A percentile compares a stretch with the other conserved stretches of the same genome.
Evolutionary conservation across 2,797 vertebrate species (phyloP).

Genomic region (Protonibea diacanthus): DNA sequence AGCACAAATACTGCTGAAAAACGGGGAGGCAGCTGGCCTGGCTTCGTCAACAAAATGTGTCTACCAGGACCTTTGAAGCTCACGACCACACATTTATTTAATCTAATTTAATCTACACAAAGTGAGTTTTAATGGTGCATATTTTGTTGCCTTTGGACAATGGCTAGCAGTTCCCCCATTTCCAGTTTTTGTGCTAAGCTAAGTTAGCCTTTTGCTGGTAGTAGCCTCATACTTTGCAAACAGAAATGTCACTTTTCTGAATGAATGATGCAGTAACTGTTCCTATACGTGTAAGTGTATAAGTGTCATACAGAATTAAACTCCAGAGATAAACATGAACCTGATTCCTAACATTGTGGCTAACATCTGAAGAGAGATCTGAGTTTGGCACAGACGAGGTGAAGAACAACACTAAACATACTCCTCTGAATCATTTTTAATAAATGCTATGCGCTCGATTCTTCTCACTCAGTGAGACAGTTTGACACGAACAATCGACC

Average conservation of each 20-base stretch:
- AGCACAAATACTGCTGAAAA: background rate
- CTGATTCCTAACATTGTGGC: background rate
- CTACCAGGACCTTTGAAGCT: background rate
- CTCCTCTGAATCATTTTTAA: slow-evolving; percentile 56
- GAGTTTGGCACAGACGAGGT: slow-evolving; percentile 29
- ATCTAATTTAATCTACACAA: background rate
- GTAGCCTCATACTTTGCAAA: background rate
- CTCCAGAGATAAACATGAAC: background rate
- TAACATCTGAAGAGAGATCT: slow-evolving; percentile 14
- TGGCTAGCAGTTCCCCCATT: background rate
- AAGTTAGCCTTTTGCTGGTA: too few species aligned
- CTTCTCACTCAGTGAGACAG: slow-evolving; percentile 57
- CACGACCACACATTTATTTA: background rate
- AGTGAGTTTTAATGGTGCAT: background rate
- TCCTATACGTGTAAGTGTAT: too few species aligned
- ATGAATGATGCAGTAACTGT: background rate
- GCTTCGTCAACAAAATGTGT: too few species aligned
- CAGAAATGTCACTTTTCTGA: too few species aligned
- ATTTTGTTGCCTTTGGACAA: background rate
- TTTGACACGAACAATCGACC: slow-evolving; percentile 65
- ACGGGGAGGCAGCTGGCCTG: background rate
- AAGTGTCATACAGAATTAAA: background rate
- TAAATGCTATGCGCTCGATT: slow-evolving; percentile 48
- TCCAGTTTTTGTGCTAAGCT: background rate
- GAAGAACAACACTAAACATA: slow-evolving; percentile 20